Evolutionary conservation across 2,888 invertebrate genomes (phyloP), one percentile per base, ranked within the genome.

Genomic region (Germaria angustata): DNA sequence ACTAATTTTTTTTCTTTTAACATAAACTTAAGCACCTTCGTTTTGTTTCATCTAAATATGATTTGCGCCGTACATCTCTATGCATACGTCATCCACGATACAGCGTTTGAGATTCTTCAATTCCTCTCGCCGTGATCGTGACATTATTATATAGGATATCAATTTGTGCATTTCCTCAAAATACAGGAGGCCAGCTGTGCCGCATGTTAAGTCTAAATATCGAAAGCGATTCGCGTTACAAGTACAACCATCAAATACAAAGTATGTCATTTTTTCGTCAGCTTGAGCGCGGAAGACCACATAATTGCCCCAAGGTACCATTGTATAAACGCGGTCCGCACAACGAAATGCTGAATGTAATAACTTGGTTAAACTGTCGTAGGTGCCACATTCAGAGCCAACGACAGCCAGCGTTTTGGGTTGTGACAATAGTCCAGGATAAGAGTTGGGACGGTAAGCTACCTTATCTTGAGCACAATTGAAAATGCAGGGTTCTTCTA

Each of bases 241-340:
- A 9, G 90, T 90, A 80, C 91, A 91, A 8, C 90, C 90, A 69
- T 90, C 89, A 65, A 87, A 90, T 1, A 90, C 84, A 57, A 88
- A 88, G 80, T 87, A 90, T 2, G 85, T 86, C 68, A 86, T 86
- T 41, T 86, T 86, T 0, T 76, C 84, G 32, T 84, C 85, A 17
- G 85, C 86, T 55, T 86, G 87, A 5, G 73, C 72, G 4, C 87
- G 88, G 51, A 90, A 90, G 1, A 87, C 87, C 1, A 90, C 89
- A 75, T 90, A 90, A 44, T 90, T 90, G 75, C 90, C 90, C 89
- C 90, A 90, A 1, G 90, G 90, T 0, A 90, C 89, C 90, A 91
- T 89, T 0, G 87, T 86, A 22, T 90, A 86, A 32, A 89, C 87
- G 28, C 90, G 88, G 85, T 90, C 89, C 9, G 90, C 87, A 81